Evolutionary conservation across 2,888 invertebrate genomes (phyloP), one percentile per base, ranked within the genome.

Genomic region (Fragum fragum): DNA sequence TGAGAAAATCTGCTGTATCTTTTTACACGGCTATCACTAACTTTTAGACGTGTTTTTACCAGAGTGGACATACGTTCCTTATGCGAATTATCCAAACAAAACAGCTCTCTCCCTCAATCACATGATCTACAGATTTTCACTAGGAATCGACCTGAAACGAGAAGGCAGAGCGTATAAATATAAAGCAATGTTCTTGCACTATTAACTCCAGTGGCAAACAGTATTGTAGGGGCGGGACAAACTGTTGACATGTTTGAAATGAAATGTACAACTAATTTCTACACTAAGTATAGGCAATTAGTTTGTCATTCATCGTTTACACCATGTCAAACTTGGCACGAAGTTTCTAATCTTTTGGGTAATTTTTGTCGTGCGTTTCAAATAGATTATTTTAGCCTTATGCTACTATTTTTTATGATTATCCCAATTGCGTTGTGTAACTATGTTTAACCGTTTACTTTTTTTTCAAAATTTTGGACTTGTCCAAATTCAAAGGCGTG

Each of bases 221-320:
- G 0, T 21, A 23, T 26, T 66, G 66, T 42, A 23, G 21, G 21
- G 21, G 9, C 11, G 7, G 26, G 2, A 23, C 66, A 66, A 66
- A 66, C 66, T 42, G 66, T 42, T 66, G 66, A 42, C 66, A 66
- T 66, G 66, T 66, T 66, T 66, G 66, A 9, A 3, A 18, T 36
- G 63, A n/a, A 63, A 42, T 66, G 21, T 42, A 39, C 11, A 42
- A 42, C 66, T 42, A 66, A 66, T 66, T n/a, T 23, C 28, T 42
- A 42, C 66, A 66, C 66, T 32, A 47, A 47, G 47, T 47, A 47
- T n/a, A 3, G 16, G 2, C 47, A 47, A 47, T 47, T 47, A n/a
- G 47, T 47, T 47, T 47, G 47, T n/a, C 47, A 47, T n/a, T 18
- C 14, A n/a, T 47, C 47, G 47, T 47, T 47, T n/a, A n/a, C 47